Conservation (phyloP, 1,140 invertebrate species). For the Belonocnema kinseyi region DNA sequence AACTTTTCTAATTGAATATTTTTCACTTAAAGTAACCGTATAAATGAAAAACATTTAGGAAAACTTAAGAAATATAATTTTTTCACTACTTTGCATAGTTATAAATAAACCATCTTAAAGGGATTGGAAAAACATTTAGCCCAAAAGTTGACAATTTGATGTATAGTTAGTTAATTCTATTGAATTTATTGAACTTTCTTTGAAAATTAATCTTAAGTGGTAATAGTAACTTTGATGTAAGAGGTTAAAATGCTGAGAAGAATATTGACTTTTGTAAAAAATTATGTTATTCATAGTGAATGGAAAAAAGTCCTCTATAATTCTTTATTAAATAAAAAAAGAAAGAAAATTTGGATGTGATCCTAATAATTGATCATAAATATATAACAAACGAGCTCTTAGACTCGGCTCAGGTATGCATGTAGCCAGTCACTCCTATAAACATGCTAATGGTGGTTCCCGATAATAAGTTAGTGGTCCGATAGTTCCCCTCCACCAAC, state of each 20-base stretch:
- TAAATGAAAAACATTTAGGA: too few relatives aligned
- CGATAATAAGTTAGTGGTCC: conserved; percentile 58
- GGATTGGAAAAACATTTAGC: too few relatives aligned
- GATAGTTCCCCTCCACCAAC: conserved; percentile 45
- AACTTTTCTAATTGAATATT: too few relatives aligned
- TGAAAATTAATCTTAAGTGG: too few relatives aligned
- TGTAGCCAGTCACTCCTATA: conserved; percentile 53
- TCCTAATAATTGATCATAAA: conserved; percentile 18
- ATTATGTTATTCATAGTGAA: conserved; percentile 7
- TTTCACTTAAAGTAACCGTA: too few relatives aligned
- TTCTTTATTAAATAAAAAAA: not conserved
- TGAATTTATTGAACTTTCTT: too few relatives aligned
- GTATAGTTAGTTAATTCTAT: too few relatives aligned
- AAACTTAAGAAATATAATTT: too few relatives aligned
- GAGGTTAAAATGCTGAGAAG: not conserved
- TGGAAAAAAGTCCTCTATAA: not conserved
- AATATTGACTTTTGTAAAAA: conserved; percentile 35
- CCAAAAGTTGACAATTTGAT: too few relatives aligned
- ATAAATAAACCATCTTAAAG: too few relatives aligned
- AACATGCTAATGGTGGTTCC: conserved; percentile 58
- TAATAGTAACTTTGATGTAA: too few relatives aligned
- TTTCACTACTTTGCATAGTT: too few relatives aligned
- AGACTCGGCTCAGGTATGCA: conserved; percentile 35
- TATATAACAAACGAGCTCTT: conserved; percentile 29
- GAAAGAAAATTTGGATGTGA: not conserved